phyloP scores from a whole-genome alignment of 2,113 vertebrate genomes.

The Lates calcarifer region DNA sequence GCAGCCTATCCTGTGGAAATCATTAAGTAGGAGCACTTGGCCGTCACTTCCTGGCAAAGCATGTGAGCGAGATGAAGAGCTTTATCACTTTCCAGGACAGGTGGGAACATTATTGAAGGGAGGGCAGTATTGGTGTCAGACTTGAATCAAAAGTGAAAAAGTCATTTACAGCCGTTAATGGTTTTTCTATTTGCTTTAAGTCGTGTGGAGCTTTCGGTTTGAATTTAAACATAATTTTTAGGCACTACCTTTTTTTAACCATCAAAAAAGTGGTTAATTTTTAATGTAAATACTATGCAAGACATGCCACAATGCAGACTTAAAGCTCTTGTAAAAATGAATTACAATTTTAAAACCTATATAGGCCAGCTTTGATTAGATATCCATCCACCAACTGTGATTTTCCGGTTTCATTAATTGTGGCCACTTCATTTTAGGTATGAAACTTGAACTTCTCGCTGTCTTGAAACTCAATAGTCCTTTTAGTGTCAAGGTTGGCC shows the following conservation, averaged over 20 bases:
- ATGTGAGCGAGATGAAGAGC: slow-evolving; percentile 74
- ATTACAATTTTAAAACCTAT: neutral
- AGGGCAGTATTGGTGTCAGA: slow-evolving; percentile 35
- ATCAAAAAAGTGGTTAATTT: neutral
- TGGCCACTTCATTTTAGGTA: slow-evolving; percentile 68
- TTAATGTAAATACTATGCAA: neutral
- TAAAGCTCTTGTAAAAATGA: neutral
- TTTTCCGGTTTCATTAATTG: slow-evolving; percentile 76
- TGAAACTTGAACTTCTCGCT: slow-evolving; percentile 76
- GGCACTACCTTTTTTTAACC: neutral
- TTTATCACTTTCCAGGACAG: slow-evolving; percentile 76
- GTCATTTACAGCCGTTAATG: slow-evolving; percentile 11
- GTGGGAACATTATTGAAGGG: slow-evolving; percentile 62
- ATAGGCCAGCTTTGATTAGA: slow-evolving; percentile 2
- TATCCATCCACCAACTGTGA: slow-evolving; percentile 23
- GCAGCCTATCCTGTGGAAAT: slow-evolving; percentile 82
- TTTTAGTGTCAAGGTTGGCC: slow-evolving; percentile 79
- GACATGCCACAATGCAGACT: neutral
- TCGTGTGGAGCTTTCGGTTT: neutral
- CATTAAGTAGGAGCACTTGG: slow-evolving; percentile 83
- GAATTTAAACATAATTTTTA: neutral
- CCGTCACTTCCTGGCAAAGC: slow-evolving; percentile 80
- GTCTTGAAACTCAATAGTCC: slow-evolving; percentile 82
- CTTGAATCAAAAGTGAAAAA: slow-evolving; percentile 59
- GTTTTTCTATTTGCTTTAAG: neutral